A percentile compares a stretch with the other conserved stretches of the same genome.
These are phyloP conservation scores for Puma concolor DNA, from an alignment of 2,113 vertebrate species.

Conservation along the genomic window DNA sequence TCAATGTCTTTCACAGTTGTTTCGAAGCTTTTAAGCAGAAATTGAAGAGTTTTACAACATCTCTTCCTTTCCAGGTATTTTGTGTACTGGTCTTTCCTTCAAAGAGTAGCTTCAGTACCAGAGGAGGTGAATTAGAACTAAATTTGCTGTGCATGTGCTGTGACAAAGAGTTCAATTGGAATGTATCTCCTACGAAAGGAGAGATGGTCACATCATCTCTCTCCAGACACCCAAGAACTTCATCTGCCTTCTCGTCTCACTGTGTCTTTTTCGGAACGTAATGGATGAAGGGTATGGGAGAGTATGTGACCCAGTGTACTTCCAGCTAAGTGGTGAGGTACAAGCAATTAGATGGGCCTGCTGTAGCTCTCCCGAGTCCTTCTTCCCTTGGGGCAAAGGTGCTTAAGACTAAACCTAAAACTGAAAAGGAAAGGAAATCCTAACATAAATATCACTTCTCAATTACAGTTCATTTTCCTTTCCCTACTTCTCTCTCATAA, in stretches of 20 bases:
- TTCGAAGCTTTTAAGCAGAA: neutral
- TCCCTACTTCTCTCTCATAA: constrained; percentile 25
- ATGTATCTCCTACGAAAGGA: neutral
- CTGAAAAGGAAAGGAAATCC: constrained; percentile 50
- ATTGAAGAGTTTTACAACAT: neutral
- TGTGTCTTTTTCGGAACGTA: neutral
- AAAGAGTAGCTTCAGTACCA: neutral
- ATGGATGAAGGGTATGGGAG: neutral
- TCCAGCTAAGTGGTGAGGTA: neutral
- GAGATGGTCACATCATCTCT: neutral
- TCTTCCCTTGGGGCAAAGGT: neutral
- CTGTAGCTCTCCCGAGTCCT: neutral
- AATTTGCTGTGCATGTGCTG: neutral
- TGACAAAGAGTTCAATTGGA: neutral
- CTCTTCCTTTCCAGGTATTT: neutral
- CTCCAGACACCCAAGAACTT: neutral
- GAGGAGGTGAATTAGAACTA: constrained; percentile 48
- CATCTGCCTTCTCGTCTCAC: neutral
- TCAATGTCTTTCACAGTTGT: neutral
- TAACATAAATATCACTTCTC: constrained; percentile 46
- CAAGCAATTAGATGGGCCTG: neutral
- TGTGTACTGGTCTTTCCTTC: neutral
- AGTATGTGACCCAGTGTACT: neutral
- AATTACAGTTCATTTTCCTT: neutral
- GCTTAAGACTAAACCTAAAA: neutral